Evolutionary conservation across 1,140 invertebrate species (phyloP).

Genomic region (Hylaeus anthracinus): DNA sequence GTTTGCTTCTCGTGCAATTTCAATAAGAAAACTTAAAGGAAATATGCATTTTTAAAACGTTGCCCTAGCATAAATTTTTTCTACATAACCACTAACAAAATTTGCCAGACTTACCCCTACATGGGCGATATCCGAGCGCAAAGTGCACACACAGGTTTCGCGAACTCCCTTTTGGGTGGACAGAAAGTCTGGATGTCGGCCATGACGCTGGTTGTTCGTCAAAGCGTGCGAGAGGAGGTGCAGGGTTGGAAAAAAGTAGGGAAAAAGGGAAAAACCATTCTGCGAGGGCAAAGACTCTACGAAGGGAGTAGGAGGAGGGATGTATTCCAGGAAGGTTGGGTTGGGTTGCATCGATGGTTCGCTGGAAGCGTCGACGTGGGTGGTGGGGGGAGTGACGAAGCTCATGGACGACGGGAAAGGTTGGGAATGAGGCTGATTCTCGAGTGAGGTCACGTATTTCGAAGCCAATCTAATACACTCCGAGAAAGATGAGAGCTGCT

Average conservation of each 20-base stretch:
- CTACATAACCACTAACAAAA: too few relatives aligned
- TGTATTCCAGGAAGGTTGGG: constrained; percentile 61
- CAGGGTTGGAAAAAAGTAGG: background rate
- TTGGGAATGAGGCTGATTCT: constrained; percentile 73
- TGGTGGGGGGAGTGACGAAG: constrained; percentile 39
- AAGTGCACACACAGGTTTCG: background rate
- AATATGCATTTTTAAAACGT: too few relatives aligned
- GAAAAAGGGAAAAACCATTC: constrained; percentile 16
- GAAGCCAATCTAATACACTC: constrained; percentile 79
- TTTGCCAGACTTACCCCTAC: too few relatives aligned
- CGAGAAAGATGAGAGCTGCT: constrained; percentile 54
- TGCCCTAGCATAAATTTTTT: too few relatives aligned
- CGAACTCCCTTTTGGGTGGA: constrained; percentile 35
- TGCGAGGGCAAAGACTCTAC: constrained; percentile 30
- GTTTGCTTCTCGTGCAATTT: too few relatives aligned
- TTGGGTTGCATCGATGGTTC: constrained; percentile 60
- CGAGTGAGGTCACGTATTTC: constrained; percentile 78
- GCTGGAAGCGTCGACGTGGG: constrained; percentile 44
- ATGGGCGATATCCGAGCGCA: too few relatives aligned
- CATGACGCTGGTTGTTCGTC: constrained; percentile 1
- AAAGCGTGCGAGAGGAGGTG: constrained; percentile 15
- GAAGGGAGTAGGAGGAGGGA: constrained; percentile 28
- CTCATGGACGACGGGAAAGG: constrained; percentile 41
- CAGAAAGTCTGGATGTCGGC: background rate
- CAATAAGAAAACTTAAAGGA: too few relatives aligned